phyloP scores from a whole-genome alignment of 2,888 invertebrate genomes.

The Congeria kusceri region DNA sequence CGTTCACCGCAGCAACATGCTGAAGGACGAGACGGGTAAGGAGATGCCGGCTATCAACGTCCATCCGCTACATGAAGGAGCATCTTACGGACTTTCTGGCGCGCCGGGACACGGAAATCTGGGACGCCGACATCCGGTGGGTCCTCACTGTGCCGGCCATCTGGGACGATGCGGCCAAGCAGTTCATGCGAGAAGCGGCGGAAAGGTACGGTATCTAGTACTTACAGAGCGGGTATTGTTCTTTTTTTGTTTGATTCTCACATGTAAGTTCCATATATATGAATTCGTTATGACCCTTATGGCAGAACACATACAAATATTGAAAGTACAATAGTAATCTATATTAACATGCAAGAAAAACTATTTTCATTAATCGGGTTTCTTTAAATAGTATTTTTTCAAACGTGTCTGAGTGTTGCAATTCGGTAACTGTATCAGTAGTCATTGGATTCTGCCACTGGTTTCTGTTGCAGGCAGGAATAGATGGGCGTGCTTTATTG shows the following conservation, averaged over 20 bases:
- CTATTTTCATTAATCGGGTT: no score
- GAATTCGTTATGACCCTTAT: no score
- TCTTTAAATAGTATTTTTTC: no score
- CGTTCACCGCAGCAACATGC: not conserved
- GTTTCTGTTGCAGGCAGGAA: slow-evolving; percentile 4
- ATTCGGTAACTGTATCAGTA: no score
- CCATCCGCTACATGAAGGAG: slow-evolving; percentile 39
- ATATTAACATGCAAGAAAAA: no score
- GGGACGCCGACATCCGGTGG: slow-evolving; percentile 25
- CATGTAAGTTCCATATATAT: no score
- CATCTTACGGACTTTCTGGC: slow-evolving; percentile 15
- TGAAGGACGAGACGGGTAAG: slow-evolving; percentile 11
- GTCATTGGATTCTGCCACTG: no score
- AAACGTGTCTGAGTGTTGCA: no score
- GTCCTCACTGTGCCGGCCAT: slow-evolving; percentile 50
- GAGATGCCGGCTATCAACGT: slow-evolving; percentile 39
- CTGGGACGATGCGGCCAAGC: slow-evolving; percentile 48
- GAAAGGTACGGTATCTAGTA: slow-evolving; percentile 22
- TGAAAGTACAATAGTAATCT: no score
- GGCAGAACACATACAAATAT: no score
- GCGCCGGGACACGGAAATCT: not conserved
- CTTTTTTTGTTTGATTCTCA: no score
- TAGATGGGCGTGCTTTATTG: not conserved
- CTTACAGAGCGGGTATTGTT: no score
- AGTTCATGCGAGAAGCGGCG: slow-evolving; percentile 50